Evolutionary conservation across 2,888 invertebrate genomes (phyloP).

Genomic region (Patella caerulea): DNA sequence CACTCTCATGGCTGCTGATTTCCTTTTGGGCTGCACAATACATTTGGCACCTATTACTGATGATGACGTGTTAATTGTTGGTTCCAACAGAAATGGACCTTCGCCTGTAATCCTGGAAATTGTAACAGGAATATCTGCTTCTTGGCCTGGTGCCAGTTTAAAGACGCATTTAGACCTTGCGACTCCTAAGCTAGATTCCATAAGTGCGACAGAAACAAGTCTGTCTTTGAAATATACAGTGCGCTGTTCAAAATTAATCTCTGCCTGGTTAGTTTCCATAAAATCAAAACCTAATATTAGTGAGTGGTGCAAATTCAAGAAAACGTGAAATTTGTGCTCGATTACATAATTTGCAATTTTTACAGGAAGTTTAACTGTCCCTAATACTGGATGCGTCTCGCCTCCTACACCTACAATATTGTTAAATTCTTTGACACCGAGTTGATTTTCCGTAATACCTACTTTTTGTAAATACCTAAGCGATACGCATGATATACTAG

Average conservation of each 20-base stretch:
- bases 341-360: conserved; percentile 3
- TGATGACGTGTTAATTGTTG: not conserved
- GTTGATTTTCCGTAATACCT: not conserved
- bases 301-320: not conserved
- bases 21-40: not conserved
- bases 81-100: too few relatives aligned
- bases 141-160: too few relatives aligned
- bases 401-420: conserved; percentile 23
- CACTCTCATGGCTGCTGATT: conserved; percentile 2
- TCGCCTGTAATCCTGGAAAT: too few relatives aligned
- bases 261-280: conserved; percentile 27
- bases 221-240: not conserved
- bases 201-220: too few relatives aligned
- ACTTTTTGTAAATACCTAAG: not conserved
- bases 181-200: too few relatives aligned
- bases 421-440: not conserved
- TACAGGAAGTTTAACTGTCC: conserved; percentile 15
- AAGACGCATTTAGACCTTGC: too few relatives aligned
- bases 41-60: conserved; percentile 1
- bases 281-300: conserved; percentile 36
- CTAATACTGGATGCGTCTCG: conserved; percentile 12
- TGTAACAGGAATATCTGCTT: too few relatives aligned
- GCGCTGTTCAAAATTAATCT: conserved; percentile 27
- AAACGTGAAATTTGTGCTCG: conserved; percentile 19
- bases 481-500: not conserved